Conservation (phyloP, 2,797 vertebrate species). For the Hemibagrus guttatus region DNA sequence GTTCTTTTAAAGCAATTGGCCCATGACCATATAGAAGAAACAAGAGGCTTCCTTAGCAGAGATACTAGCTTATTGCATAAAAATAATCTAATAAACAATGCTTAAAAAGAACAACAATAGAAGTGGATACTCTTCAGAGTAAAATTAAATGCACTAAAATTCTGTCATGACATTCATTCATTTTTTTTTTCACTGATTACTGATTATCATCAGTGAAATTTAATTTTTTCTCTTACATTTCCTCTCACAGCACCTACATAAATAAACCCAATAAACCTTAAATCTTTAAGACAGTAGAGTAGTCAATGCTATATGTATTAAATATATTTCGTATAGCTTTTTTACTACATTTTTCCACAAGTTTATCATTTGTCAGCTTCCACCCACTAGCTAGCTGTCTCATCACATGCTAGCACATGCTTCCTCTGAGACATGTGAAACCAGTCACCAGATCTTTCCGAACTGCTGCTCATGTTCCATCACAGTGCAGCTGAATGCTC, state of each 20-base stretch:
- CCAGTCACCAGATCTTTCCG: neutral
- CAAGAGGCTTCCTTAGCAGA: slow-evolving; percentile 69
- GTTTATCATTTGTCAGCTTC: neutral
- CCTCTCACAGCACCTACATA: neutral
- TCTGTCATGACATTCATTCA: too few species aligned
- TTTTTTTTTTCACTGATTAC: too few species aligned
- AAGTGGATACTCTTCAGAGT: neutral
- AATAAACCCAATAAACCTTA: neutral
- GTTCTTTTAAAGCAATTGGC: slow-evolving; percentile 52
- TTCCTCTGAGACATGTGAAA: neutral
- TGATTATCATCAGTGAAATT: neutral
- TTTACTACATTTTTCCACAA: neutral
- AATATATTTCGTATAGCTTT: neutral
- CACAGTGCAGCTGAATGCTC: slow-evolving; percentile 6
- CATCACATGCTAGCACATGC: neutral
- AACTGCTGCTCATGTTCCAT: slow-evolving; percentile 22
- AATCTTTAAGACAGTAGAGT: neutral
- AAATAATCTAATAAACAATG: slow-evolving; percentile 13
- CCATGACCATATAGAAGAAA: slow-evolving; percentile 58
- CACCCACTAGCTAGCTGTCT: slow-evolving; percentile 9
- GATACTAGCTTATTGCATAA: slow-evolving; percentile 65
- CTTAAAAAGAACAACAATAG: neutral
- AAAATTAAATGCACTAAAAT: neutral
- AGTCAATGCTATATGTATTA: too few species aligned
- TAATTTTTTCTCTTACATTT: neutral